These are phyloP conservation scores for Corydoras sp. DNA, from an alignment of 2,113 vertebrate species.

Conservation along the genomic window DNA sequence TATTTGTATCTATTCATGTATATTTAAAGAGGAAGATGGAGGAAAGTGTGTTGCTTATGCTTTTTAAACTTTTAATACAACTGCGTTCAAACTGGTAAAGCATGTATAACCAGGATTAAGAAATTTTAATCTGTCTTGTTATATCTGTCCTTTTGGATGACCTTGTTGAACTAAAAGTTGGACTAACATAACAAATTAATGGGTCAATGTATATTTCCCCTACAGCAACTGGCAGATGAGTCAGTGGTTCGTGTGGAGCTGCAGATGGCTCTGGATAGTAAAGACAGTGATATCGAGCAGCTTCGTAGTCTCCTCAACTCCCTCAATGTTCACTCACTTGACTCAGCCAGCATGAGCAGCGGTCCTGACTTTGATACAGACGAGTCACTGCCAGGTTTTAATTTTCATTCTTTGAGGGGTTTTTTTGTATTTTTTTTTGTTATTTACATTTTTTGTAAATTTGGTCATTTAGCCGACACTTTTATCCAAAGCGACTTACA, in stretches of 20 bases:
- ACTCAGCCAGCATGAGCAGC: constrained; percentile 86
- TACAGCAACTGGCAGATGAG: constrained; percentile 91
- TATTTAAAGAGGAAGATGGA: too few relatives aligned
- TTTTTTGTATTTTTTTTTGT: not conserved
- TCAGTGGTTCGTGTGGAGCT: constrained; percentile 91
- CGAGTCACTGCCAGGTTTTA: constrained; percentile 80
- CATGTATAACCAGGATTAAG: too few relatives aligned
- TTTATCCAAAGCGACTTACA: too few relatives aligned
- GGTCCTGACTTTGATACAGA: constrained; percentile 87
- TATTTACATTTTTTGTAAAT: too few relatives aligned
- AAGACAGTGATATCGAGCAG: constrained; percentile 98
- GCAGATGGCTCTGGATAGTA: constrained; percentile 97
- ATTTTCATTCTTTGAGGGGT: not conserved
- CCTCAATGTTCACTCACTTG: constrained; percentile 80
- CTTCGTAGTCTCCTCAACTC: constrained; percentile 84
- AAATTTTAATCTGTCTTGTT: too few relatives aligned
- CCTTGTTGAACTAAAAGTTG: too few relatives aligned
- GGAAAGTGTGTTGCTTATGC: too few relatives aligned
- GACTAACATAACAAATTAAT: not conserved
- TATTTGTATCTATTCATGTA: too few relatives aligned
- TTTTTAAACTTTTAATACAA: too few relatives aligned
- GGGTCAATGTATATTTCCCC: not conserved
- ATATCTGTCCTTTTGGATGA: too few relatives aligned
- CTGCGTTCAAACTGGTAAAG: too few relatives aligned
- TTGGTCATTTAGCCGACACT: too few relatives aligned